These are phyloP conservation scores for Eurystomus glaucurus DNA, from an alignment of 2,797 vertebrate genomes.

Conservation along the genomic window DNA sequence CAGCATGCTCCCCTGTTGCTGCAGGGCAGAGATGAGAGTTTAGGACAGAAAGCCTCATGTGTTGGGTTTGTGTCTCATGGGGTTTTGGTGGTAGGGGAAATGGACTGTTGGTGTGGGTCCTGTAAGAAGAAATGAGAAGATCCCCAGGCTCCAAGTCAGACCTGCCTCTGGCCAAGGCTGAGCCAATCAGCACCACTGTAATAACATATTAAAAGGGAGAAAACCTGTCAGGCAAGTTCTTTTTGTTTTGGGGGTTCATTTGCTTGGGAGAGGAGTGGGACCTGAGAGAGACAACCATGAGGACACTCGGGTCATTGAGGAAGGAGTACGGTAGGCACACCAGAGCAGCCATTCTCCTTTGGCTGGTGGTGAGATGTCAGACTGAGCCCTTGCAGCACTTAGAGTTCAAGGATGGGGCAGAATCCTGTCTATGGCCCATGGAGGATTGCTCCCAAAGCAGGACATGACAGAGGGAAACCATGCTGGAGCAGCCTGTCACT, in stretches of 20 bases:
- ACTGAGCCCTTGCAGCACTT: background rate
- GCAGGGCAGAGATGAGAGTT: background rate
- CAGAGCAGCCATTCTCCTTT: background rate
- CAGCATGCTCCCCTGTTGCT: fast-evolving
- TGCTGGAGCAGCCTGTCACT: background rate
- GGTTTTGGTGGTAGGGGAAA: background rate
- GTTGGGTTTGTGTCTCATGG: background rate
- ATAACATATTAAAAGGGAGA: background rate
- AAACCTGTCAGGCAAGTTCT: background rate
- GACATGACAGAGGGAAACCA: background rate
- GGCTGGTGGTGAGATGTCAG: background rate
- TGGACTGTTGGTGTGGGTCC: background rate
- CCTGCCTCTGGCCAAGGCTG: background rate
- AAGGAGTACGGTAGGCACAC: background rate
- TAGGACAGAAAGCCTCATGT: background rate
- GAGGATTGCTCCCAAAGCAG: background rate
- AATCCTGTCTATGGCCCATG: background rate
- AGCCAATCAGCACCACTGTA: background rate
- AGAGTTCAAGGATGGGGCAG: background rate
- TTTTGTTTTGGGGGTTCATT: background rate
- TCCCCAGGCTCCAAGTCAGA: background rate
- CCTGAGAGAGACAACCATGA: background rate
- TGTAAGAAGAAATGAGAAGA: background rate
- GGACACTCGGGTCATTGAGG: background rate
- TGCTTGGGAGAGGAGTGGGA: background rate